Evolutionary conservation across 2,888 invertebrate genomes (phyloP).

Genomic region (Scelioninae gen. 2): DNA sequence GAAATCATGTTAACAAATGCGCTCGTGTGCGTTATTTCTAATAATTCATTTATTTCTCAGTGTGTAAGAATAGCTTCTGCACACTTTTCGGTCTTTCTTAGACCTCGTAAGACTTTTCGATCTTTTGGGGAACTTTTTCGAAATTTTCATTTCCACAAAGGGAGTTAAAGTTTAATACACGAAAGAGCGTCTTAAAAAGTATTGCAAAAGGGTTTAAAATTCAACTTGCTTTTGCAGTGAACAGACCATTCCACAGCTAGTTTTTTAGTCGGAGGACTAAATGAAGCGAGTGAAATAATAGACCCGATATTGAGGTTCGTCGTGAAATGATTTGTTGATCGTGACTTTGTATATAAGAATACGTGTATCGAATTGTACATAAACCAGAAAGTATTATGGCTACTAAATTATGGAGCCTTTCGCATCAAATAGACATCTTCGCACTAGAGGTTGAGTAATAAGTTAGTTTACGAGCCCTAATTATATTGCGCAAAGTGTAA

Average conservation of each 20-base stretch:
- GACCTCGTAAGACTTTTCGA: too few species aligned
- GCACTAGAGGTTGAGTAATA: constrained; percentile 44
- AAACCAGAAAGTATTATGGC: constrained; percentile 53
- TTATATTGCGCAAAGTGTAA: constrained; percentile 51
- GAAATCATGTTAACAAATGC: too few species aligned
- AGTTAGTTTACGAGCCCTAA: constrained; percentile 42
- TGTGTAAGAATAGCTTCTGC: too few species aligned
- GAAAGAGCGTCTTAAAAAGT: too few species aligned
- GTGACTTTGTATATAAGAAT: constrained; percentile 37
- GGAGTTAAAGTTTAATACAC: too few species aligned
- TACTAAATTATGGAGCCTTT: constrained; percentile 44
- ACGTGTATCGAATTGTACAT: constrained; percentile 42
- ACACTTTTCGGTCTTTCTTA: too few species aligned
- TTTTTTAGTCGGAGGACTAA: constrained; percentile 21
- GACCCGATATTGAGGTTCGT: constrained; percentile 9
- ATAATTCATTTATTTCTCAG: too few species aligned
- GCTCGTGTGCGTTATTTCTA: too few species aligned
- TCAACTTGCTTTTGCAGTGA: too few species aligned
- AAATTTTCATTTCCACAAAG: too few species aligned
- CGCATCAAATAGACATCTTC: constrained; percentile 40
- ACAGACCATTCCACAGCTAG: constrained; percentile 29
- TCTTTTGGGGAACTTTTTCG: too few species aligned
- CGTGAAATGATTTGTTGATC: constrained; percentile 5
- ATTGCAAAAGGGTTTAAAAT: too few species aligned
- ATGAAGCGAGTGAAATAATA: constrained; percentile 1